A percentile compares a stretch with the other conserved stretches of the same genome.
Evolutionary conservation across 2,888 invertebrate species (phyloP).

Genomic region (Caenorhabditis wallacei): DNA sequence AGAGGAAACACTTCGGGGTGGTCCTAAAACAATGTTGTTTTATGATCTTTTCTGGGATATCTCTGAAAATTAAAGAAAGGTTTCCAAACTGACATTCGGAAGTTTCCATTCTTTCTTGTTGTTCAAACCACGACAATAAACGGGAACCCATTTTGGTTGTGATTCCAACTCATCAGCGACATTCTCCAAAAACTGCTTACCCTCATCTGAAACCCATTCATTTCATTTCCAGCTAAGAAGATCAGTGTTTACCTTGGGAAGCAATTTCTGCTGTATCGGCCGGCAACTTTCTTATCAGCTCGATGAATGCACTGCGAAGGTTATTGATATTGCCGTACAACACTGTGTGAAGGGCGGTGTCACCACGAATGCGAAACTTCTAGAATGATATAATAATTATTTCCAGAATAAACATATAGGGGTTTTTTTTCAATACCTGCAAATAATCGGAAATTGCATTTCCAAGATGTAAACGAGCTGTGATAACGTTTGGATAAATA

Average conservation of each 20-base stretch:
- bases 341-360: constrained; percentile 63
- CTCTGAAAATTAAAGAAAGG: background rate
- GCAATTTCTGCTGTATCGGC: constrained; percentile 20
- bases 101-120: constrained; percentile 21
- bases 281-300: constrained; percentile 58
- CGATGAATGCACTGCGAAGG: constrained; percentile 57
- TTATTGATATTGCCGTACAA: constrained; percentile 64
- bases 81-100: constrained; percentile 29
- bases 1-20: constrained; percentile 27
- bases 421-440: constrained; percentile 18
- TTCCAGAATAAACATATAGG: background rate
- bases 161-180: constrained; percentile 16
- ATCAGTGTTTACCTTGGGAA: constrained; percentile 45
- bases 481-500: constrained; percentile 41
- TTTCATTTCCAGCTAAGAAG: background rate
- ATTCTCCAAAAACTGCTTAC: constrained; percentile 31
- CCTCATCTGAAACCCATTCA: constrained; percentile 33
- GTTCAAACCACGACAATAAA: constrained; percentile 40
- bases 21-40: constrained; percentile 37
- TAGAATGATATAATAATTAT: constrained; percentile 26
- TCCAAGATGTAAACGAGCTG: constrained; percentile 47
- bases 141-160: constrained; percentile 49
- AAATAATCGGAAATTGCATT: constrained; percentile 45
- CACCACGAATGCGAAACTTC: constrained; percentile 64
- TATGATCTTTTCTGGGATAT: too few relatives aligned